Conservation (phyloP, 2,797 vertebrate species). For the Urophycis tenuis region DNA sequence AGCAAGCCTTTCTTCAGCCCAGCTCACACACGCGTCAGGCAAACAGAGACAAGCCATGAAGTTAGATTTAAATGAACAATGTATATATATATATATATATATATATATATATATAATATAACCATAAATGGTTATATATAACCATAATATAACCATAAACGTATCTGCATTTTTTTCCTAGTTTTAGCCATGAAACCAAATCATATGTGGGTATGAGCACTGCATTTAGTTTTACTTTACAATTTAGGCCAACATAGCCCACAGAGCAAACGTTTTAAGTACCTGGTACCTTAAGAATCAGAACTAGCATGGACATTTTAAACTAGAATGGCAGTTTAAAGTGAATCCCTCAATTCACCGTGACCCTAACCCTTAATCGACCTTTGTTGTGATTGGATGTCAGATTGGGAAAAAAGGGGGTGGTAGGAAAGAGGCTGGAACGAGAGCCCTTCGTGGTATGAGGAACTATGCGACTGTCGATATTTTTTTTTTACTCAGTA, state of each 20-base stretch:
- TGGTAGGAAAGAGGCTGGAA: neutral
- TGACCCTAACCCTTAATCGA: too few species aligned
- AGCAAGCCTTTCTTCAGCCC: conserved; percentile 17
- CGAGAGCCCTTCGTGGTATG: neutral
- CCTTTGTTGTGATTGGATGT: neutral
- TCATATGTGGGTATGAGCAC: neutral
- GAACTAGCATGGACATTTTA: too few species aligned
- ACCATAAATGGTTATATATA: too few species aligned
- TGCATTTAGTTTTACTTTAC: neutral
- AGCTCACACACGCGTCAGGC: conserved; percentile 25
- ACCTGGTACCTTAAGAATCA: too few species aligned
- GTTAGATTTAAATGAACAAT: neutral
- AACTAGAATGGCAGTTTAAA: too few species aligned
- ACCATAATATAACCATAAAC: neutral
- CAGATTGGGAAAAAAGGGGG: neutral
- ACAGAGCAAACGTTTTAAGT: too few species aligned
- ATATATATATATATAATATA: too few species aligned
- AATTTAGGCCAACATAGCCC: too few species aligned
- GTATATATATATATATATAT: neutral
- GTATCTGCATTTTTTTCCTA: neutral
- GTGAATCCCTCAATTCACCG: too few species aligned
- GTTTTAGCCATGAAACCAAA: neutral
- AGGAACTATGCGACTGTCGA: neutral
- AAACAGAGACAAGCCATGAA: neutral
- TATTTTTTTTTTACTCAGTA: neutral